phyloP scores from a whole-genome alignment of 2,113 vertebrate genomes.

The Xerus inauris region DNA sequence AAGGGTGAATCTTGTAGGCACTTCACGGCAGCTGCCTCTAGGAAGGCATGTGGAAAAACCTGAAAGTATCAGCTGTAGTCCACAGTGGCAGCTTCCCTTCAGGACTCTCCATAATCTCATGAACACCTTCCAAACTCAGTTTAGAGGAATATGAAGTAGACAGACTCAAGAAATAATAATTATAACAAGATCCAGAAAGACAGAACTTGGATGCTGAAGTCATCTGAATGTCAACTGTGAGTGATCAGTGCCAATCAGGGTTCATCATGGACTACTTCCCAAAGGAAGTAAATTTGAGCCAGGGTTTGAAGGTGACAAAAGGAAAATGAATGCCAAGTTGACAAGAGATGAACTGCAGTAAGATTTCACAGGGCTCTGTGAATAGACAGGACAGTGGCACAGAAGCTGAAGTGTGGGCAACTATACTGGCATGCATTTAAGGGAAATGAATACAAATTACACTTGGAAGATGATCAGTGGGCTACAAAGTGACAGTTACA shows the following conservation, averaged over 20 bases:
- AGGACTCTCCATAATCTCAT: not conserved
- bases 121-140: not conserved
- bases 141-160: not conserved
- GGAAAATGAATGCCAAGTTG: not conserved
- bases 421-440: slow-evolving; percentile 21
- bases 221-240: not conserved
- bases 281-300: slow-evolving; percentile 49
- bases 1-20: not conserved
- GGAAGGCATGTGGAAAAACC: not conserved
- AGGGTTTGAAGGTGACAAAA: slow-evolving; percentile 60
- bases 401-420: slow-evolving; percentile 5
- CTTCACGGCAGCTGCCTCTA: not conserved
- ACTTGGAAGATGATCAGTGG: slow-evolving; percentile 1
- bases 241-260: slow-evolving; percentile 23
- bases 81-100: not conserved
- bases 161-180: not conserved
- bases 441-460: slow-evolving; percentile 58
- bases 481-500: slow-evolving; percentile 44
- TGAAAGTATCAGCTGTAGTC: not conserved
- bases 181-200: not conserved
- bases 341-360: slow-evolving; percentile 28
- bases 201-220: not conserved
- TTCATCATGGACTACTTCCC: slow-evolving; percentile 57
- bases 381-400: slow-evolving; percentile 34
- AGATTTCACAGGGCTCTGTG: not conserved